A percentile compares a stretch with the other conserved stretches of the same genome.
Evolutionary conservation across 2,888 invertebrate species (phyloP).

Genomic region (Pollenia angustigena): DNA sequence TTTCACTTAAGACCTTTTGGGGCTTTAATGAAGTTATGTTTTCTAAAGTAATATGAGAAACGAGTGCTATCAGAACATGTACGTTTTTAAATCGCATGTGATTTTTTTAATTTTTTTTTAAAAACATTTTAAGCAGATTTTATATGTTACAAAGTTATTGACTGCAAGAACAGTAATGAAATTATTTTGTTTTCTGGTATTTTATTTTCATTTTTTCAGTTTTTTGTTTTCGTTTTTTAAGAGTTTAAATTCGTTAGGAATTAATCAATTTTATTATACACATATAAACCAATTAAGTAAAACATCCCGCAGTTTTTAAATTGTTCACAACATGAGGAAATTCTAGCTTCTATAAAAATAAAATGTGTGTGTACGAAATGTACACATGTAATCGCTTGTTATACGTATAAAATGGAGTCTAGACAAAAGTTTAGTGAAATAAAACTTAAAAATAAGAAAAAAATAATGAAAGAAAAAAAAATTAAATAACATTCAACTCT

Average conservation of each 20-base stretch:
- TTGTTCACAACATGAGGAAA: constrained; percentile 74
- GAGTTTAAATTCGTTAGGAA: constrained; percentile 56
- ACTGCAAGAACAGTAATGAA: constrained; percentile 9
- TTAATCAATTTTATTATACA: constrained; percentile 71
- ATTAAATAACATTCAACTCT: constrained; percentile 19
- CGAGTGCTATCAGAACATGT: background rate
- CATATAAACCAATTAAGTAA: constrained; percentile 72
- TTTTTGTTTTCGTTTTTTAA: background rate
- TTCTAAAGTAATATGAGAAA: constrained; percentile 20
- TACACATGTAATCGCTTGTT: background rate
- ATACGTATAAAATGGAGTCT: constrained; percentile 45
- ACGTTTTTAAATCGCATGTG: constrained; percentile 32
- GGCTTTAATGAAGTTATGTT: background rate
- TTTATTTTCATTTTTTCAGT: background rate
- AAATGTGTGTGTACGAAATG: constrained; percentile 9
- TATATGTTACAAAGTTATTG: background rate
- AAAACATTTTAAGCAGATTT: background rate
- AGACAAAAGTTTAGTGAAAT: constrained; percentile 50
- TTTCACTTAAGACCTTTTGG: background rate
- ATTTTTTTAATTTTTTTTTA: background rate
- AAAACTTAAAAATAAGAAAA: constrained; percentile 16
- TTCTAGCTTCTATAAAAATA: constrained; percentile 64
- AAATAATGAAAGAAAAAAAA: background rate
- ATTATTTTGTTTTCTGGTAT: constrained; percentile 10
- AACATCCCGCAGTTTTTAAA: constrained; percentile 73